phyloP scores from a whole-genome alignment of 2,888 invertebrate genomes.

The Caenorhabditis doughertyi region DNA sequence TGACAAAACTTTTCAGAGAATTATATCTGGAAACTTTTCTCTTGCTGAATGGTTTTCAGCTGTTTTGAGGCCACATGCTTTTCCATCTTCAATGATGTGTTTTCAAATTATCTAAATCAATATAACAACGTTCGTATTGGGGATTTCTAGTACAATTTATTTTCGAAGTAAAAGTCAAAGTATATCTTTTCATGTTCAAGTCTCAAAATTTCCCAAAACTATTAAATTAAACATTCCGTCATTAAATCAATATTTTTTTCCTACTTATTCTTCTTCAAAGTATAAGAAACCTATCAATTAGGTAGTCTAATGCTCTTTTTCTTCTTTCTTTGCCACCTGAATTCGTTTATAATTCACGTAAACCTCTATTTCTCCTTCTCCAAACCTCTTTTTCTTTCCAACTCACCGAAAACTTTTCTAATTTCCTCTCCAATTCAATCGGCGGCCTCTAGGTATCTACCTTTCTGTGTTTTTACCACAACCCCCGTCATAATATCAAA shows the following conservation, averaged over 20 bases:
- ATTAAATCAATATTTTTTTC: no score
- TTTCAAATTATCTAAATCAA: no score
- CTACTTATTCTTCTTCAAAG: no score
- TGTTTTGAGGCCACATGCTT: neutral
- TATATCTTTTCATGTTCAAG: no score
- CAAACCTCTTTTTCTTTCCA: neutral
- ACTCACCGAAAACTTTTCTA: neutral
- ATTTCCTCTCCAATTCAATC: slow-evolving; percentile 25
- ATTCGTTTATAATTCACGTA: slow-evolving; percentile 13
- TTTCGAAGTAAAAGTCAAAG: no score
- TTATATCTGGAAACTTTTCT: neutral
- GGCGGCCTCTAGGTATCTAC: neutral
- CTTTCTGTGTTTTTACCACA: slow-evolving; percentile 1
- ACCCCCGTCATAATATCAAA: neutral
- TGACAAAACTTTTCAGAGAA: neutral
- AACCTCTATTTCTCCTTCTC: neutral
- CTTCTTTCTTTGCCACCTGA: neutral
- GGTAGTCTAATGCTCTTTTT: slow-evolving; percentile 8
- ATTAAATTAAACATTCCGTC: no score
- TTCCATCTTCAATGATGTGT: no score
- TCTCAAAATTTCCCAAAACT: no score
- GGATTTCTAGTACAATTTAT: no score
- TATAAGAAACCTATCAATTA: slow-evolving; percentile 5
- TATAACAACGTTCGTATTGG: no score
- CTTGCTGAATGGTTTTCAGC: slow-evolving; percentile 5